These are phyloP conservation scores for Rhadinocentrus ornatus DNA, from an alignment of 2,797 vertebrate genomes.

Conservation along the genomic window DNA sequence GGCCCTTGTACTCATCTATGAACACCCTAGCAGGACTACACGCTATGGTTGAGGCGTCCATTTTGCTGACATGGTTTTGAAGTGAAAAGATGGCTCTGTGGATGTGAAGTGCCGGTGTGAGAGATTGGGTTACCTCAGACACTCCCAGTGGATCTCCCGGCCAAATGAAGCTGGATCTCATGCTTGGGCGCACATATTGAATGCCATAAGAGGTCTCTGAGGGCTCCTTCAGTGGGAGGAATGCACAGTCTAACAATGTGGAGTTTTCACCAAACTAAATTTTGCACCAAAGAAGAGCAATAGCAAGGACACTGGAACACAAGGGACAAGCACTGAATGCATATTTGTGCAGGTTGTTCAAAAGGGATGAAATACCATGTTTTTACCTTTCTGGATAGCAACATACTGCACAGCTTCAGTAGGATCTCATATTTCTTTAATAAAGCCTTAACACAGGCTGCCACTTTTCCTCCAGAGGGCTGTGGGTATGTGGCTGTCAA, in stretches of 20 bases:
- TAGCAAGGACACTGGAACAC: slow-evolving; percentile 64
- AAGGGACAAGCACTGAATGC: slow-evolving; percentile 55
- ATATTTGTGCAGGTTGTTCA: slow-evolving; percentile 51
- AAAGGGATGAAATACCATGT: slow-evolving; percentile 39
- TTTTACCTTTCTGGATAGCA: slow-evolving; percentile 34
- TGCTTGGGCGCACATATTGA: slow-evolving; percentile 83
- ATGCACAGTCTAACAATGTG: slow-evolving; percentile 80
- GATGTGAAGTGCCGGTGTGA: slow-evolving; percentile 76
- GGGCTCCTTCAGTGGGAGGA: slow-evolving; percentile 80
- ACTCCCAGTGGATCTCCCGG: slow-evolving; percentile 77
- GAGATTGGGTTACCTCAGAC: slow-evolving; percentile 85
- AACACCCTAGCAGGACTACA: slow-evolving; percentile 35
- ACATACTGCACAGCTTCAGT: slow-evolving; percentile 50
- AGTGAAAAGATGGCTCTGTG: slow-evolving; percentile 79
- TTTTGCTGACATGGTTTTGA: slow-evolving; percentile 79
- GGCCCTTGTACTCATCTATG: slow-evolving; percentile 29
- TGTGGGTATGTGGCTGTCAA: slow-evolving; percentile 43
- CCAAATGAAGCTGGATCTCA: slow-evolving; percentile 85
- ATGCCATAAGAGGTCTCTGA: slow-evolving; percentile 84
- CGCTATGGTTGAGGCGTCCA: slow-evolving; percentile 60
- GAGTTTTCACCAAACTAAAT: slow-evolving; percentile 81
- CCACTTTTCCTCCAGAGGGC: slow-evolving; percentile 56
- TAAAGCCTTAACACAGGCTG: slow-evolving; percentile 65
- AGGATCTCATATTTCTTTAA: slow-evolving; percentile 73
- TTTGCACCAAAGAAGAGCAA: slow-evolving; percentile 74